Base-by-base conservation (phyloP, 2,113 vertebrate genomes). In the Isichthys henryi region DNA sequence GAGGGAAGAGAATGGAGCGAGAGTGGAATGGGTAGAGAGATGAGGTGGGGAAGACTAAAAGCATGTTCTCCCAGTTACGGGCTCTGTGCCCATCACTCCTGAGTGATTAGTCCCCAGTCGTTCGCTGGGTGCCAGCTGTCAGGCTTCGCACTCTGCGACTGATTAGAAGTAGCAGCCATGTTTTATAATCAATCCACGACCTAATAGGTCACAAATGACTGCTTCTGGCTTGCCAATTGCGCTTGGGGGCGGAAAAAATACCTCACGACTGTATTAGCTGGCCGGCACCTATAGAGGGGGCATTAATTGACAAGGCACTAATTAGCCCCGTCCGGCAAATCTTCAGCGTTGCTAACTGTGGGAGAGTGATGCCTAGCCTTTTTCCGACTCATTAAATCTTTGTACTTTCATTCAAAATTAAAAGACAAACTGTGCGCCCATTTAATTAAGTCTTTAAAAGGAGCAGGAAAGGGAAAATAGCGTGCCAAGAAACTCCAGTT, bases 191-290 rank as follows among this genome's bases (percentile, higher is more conserved):
- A 95, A 95, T 96, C 94, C 94, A 89, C 53, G 88, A 94, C 93
- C 94, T 96, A 96, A 96, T 96, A 96, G 95, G 95, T 95, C 96
- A 96, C 94, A 94, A 94, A 93, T 95, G 95, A 91, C 91, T 92
- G 94, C 94, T 91, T 93, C 91, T 66, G 70, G 89, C 91, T 94
- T 94, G 94, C 95, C 94, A 95, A 94, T 94, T 95, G 93, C 89
- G 87, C 92, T 94, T 90, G 92, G 92, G 91, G 90, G 91, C 91
- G 90, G 91, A 92, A 93, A 90, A 89, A 88, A 91, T 56, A 53
- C 86, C 31, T 92, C 91, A 89, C 77, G 88, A 91, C 91, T 93
- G 89, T 93, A 92, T 93, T 90, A 91, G 53, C 43, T 11, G 27
- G 19, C 90, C 27, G 56, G 77, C 82, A 56, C 86, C 80, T 80